A percentile compares a stretch with the other conserved stretches of the same genome.
These are phyloP conservation scores for Dissostichus mawsoni DNA, from an alignment of 2,113 vertebrate species.

Conservation along the genomic window DNA sequence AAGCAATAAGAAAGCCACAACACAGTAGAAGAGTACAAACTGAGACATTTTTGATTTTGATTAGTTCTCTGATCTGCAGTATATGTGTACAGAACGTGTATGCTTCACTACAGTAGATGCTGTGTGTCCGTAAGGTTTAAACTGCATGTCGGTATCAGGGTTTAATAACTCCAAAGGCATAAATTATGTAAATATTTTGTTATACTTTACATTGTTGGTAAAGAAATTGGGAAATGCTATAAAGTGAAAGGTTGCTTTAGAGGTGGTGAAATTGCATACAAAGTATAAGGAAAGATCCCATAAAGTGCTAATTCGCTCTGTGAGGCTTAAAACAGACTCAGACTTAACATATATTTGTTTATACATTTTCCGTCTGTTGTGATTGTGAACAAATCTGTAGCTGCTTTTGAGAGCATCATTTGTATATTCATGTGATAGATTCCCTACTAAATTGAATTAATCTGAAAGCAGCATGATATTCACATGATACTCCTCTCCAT, in stretches of 20 bases:
- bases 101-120: neutral
- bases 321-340: neutral
- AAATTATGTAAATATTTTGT: neutral
- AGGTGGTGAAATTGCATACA: neutral
- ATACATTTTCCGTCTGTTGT: too few species aligned
- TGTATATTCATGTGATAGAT: neutral
- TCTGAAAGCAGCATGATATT: neutral
- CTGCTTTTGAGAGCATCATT: neutral
- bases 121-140: neutral
- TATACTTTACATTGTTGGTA: neutral
- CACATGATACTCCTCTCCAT: neutral
- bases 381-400: neutral
- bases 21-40: neutral
- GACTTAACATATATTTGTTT: neutral
- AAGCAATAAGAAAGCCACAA: neutral
- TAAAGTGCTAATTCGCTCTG: neutral
- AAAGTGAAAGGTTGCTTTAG: neutral
- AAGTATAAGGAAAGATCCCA: neutral
- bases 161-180: neutral
- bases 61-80: neutral
- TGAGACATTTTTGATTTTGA: neutral
- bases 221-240: too few species aligned
- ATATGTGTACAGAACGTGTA: too few species aligned
- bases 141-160: too few species aligned
- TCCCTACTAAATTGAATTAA: neutral